Percentiles rank a stretch among this genome's conserved stretches.
Evolutionary conservation across 2,888 invertebrate species (phyloP).

Genomic region (Oligia fasciuncula): DNA sequence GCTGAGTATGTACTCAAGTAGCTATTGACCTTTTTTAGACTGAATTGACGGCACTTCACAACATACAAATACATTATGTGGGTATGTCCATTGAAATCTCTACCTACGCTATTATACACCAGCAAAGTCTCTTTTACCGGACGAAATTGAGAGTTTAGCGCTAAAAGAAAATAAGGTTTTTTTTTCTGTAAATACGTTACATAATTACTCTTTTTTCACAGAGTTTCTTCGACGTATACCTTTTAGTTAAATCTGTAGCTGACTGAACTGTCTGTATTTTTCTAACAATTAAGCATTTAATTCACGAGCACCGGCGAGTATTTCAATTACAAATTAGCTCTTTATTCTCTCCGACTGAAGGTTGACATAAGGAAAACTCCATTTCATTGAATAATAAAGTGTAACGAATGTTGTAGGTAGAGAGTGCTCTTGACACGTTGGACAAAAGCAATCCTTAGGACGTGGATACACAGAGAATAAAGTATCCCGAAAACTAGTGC

Average conservation of each 20-base stretch:
- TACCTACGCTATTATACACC: constrained; percentile 43
- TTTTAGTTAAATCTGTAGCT: not conserved
- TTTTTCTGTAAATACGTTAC: not conserved
- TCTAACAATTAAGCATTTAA: constrained; percentile 32
- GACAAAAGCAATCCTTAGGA: constrained; percentile 51
- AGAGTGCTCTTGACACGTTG: constrained; percentile 50
- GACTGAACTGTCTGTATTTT: constrained; percentile 15
- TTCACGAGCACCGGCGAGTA: constrained; percentile 19
- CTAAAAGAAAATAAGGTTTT: constrained; percentile 44
- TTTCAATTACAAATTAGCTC: constrained; percentile 50
- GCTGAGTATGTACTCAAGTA: constrained; percentile 72
- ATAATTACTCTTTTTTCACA: constrained; percentile 30
- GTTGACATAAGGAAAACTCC: constrained; percentile 57
- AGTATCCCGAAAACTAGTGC: constrained; percentile 35
- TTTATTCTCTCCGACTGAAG: constrained; percentile 34
- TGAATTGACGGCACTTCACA: constrained; percentile 66
- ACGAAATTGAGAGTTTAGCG: constrained; percentile 45
- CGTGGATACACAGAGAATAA: constrained; percentile 42
- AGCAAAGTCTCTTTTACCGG: constrained; percentile 27
- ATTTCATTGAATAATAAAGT: constrained; percentile 55
- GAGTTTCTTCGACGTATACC: not conserved
- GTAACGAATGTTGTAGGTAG: constrained; percentile 43
- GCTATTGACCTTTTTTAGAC: constrained; percentile 75
- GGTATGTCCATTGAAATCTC: constrained; percentile 62
- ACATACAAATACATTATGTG: constrained; percentile 63